A percentile compares a stretch with the other conserved stretches of the same genome.
Evolutionary conservation across 2,113 vertebrate species (phyloP).

Genomic region (Ictalurus punctatus): DNA sequence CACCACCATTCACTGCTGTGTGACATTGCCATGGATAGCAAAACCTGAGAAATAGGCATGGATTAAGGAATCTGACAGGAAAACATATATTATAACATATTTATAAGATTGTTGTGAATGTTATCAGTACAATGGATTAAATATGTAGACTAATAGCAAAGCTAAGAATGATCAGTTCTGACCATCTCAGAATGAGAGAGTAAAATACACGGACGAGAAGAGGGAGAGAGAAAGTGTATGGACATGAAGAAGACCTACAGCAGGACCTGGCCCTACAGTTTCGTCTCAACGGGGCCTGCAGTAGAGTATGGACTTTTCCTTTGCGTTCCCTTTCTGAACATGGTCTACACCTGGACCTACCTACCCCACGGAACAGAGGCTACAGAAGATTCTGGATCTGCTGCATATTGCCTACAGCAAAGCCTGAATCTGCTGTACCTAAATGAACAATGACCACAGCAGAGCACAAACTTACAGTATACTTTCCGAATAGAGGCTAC

Average conservation of each 20-base stretch:
- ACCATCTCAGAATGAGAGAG: background rate
- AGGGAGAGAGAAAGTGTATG: background rate
- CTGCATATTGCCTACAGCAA: background rate
- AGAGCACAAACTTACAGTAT: background rate
- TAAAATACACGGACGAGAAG: background rate
- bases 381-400: background rate
- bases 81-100: background rate
- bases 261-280: background rate
- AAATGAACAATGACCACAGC: background rate
- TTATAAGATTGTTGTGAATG: background rate
- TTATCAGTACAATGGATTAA: background rate
- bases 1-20: constrained; percentile 69
- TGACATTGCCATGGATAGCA: constrained; percentile 77
- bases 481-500: too few species aligned
- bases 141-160: background rate
- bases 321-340: background rate
- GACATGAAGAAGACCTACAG: background rate
- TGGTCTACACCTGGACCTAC: background rate
- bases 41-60: constrained; percentile 58
- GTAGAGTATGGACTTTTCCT: background rate
- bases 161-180: background rate
- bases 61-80: background rate
- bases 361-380: background rate
- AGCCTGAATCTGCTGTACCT: background rate
- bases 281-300: background rate